Percentiles rank a stretch among this genome's conserved stretches.
phyloP scores from a whole-genome alignment of 2,797 vertebrate species.

The Rhynchonycteris naso region DNA sequence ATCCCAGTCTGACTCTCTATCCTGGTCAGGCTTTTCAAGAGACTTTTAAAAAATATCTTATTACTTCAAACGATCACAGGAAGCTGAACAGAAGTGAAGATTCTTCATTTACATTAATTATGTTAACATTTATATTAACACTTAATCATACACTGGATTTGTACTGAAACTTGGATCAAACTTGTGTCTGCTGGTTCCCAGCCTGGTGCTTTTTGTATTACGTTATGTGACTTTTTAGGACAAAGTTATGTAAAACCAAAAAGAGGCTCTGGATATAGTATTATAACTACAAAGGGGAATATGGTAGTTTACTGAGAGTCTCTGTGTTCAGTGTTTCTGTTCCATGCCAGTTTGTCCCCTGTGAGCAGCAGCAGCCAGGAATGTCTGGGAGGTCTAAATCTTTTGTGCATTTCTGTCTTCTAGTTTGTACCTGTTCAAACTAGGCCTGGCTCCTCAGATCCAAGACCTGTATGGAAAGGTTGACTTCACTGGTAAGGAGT shows the following conservation, averaged over 20 bases:
- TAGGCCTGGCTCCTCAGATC: conserved; percentile 98
- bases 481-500: conserved; percentile 95
- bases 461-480: conserved; percentile 99
- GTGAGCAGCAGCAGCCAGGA: neutral
- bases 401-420: conserved; percentile 68
- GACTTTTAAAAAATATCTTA: neutral
- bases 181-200: neutral
- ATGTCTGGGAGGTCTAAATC: conserved; percentile 39
- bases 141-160: neutral
- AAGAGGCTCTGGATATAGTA: neutral
- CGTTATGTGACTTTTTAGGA: neutral
- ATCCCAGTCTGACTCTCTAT: too few species aligned
- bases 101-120: neutral
- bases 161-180: neutral
- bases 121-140: neutral
- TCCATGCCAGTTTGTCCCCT: neutral
- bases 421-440: conserved; percentile 98
- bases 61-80: neutral
- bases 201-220: neutral
- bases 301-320: neutral
- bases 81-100: neutral
- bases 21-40: too few species aligned
- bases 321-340: neutral
- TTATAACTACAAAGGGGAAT: neutral
- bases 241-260: neutral